Conservation (phyloP, 2,113 vertebrate genomes). For the Rhodinocichla rosea region DNA sequence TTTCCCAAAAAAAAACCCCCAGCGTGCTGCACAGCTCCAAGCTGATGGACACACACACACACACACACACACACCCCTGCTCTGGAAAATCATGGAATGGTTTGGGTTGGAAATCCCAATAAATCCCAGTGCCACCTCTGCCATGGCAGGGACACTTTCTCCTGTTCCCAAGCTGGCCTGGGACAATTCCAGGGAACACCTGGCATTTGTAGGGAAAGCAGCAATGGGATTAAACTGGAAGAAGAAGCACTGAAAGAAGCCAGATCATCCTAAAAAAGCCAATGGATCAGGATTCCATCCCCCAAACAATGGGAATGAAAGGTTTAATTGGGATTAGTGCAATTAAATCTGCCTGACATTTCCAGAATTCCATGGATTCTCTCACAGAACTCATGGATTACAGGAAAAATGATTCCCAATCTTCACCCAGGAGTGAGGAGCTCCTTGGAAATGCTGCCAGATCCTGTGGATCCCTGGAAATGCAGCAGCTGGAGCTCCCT, state of each 20-base stretch:
- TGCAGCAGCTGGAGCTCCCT: not conserved
- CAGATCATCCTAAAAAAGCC: not conserved
- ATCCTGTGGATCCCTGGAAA: not conserved
- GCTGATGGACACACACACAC: too few species aligned
- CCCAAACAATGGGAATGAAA: rapidly evolving
- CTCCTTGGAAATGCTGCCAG: not conserved
- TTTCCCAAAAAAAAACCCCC: not conserved
- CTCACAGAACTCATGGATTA: rapidly evolving
- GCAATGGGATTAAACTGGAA: rapidly evolving
- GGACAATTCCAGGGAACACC: not conserved
- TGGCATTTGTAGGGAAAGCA: not conserved
- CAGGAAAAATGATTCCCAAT: rapidly evolving
- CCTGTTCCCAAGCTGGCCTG: not conserved
- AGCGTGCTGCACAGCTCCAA: rapidly evolving
- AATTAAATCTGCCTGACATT: not conserved
- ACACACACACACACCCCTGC: rapidly evolving
- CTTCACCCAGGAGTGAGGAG: rapidly evolving
- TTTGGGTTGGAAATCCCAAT: not conserved
- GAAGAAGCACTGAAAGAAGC: not conserved
- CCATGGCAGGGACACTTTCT: not conserved
- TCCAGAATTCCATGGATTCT: rapidly evolving
- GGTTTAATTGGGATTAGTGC: not conserved
- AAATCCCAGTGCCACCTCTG: not conserved
- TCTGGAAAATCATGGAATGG: not conserved
- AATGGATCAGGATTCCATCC: rapidly evolving